Percentiles rank a stretch among this genome's conserved stretches.
These are phyloP conservation scores for Gymnarchus niloticus DNA, from an alignment of 2,113 vertebrate species.

Conservation along the genomic window DNA sequence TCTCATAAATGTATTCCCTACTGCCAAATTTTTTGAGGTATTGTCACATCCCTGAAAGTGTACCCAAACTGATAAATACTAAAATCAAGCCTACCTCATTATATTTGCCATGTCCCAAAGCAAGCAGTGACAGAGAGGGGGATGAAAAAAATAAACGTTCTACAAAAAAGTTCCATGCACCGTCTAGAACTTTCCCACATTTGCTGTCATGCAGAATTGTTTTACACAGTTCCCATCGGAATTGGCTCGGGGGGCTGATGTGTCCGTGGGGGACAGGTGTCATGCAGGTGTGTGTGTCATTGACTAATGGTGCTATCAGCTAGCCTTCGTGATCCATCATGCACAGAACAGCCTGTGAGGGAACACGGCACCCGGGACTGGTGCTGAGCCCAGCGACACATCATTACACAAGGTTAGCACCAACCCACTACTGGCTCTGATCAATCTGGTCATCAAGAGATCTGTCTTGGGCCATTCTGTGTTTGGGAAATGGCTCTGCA, in stretches of 20 bases:
- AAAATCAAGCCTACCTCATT: not conserved
- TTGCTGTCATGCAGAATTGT: conserved; percentile 61
- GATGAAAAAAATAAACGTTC: conserved; percentile 40
- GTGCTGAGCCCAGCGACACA: conserved; percentile 81
- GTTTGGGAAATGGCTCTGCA: too few species aligned
- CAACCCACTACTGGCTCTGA: conserved; percentile 75
- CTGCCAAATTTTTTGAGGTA: not conserved
- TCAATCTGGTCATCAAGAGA: conserved; percentile 72
- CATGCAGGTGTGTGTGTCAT: conserved; percentile 78
- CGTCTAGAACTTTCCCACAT: conserved; percentile 52
- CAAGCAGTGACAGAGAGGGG: conserved; percentile 16
- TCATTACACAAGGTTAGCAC: conserved; percentile 90
- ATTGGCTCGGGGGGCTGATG: conserved; percentile 62
- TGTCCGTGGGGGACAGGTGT: conserved; percentile 76
- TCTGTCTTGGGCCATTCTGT: too few species aligned
- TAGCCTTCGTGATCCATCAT: conserved; percentile 93
- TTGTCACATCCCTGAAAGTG: not conserved
- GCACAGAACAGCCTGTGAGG: conserved; percentile 71
- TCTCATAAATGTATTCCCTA: not conserved
- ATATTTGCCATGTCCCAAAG: not conserved
- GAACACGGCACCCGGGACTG: conserved; percentile 67
- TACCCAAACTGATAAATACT: conserved; percentile 9
- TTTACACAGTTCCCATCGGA: conserved; percentile 60
- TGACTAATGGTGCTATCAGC: conserved; percentile 98
- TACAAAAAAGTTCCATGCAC: conserved; percentile 54